Conservation (phyloP, 2,888 invertebrate genomes). For the Tachina lurida region DNA sequence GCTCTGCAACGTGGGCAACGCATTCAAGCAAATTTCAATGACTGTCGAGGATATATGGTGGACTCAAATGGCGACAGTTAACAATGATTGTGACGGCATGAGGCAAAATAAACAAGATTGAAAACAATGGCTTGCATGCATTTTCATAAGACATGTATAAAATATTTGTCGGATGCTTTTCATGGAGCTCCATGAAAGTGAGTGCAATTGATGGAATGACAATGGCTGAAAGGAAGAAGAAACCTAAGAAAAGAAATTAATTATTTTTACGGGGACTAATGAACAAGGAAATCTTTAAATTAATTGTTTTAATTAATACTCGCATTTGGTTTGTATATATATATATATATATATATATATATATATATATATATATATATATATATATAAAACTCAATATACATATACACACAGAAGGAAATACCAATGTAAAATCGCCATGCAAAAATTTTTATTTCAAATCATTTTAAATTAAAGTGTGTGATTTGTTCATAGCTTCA, state of each 20-base stretch:
- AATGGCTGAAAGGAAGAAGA: background rate
- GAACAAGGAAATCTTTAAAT: background rate
- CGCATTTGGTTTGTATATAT: background rate
- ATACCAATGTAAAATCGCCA: too few species aligned
- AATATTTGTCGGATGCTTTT: background rate
- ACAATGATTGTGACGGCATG: conserved; percentile 19
- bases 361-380: too few species aligned
- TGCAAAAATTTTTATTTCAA: too few species aligned
- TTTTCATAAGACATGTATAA: conserved; percentile 6
- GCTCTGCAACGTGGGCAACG: conserved; percentile 25
- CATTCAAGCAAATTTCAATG: conserved; percentile 55
- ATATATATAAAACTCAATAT: too few species aligned
- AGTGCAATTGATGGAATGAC: conserved; percentile 8
- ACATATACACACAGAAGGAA: too few species aligned
- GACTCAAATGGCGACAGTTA: conserved; percentile 31
- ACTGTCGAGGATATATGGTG: conserved; percentile 53
- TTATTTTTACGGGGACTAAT: background rate
- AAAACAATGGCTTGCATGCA: conserved; percentile 36
- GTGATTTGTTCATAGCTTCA: too few species aligned
- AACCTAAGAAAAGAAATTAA: conserved; percentile 6
- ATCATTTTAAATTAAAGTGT: too few species aligned
- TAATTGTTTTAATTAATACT: conserved; percentile 32
- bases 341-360: too few species aligned
- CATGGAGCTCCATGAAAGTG: background rate
- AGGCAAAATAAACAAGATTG: conserved; percentile 43